phyloP scores from a whole-genome alignment of 2,113 vertebrate genomes.

The Macheiramphus alcinus region DNA sequence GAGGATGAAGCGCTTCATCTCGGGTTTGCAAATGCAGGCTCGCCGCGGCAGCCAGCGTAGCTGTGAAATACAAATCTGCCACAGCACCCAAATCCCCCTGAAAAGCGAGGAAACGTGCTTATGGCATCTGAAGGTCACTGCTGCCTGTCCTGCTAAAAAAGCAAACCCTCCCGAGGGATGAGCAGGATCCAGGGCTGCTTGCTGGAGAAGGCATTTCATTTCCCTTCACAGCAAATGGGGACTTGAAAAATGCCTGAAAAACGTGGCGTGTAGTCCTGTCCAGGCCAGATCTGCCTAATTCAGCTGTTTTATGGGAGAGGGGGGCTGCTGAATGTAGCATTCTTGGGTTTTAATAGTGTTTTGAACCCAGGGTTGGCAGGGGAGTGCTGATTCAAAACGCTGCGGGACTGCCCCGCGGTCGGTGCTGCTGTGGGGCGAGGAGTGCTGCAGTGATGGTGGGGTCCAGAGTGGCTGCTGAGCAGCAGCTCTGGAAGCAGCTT shows the following conservation, averaged over 20 bases:
- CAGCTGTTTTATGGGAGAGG: background rate
- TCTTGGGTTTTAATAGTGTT: background rate
- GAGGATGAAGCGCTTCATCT: conserved; percentile 46
- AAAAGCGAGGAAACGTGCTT: background rate
- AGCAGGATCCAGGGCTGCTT: background rate
- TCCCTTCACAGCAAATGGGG: background rate
- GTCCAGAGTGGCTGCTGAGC: background rate
- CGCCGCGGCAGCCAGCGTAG: background rate
- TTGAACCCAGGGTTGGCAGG: background rate
- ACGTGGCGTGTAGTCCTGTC: rapidly evolving
- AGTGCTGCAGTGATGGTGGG: background rate
- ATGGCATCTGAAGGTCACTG: conserved; percentile 22
- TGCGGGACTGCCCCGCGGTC: rapidly evolving
- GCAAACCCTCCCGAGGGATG: background rate
- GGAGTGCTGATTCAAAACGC: rapidly evolving
- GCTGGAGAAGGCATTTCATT: background rate
- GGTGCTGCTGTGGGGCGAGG: background rate
- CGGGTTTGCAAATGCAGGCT: conserved; percentile 27
- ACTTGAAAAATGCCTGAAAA: background rate
- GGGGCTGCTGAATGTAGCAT: background rate
- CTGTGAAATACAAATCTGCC: conserved; percentile 18
- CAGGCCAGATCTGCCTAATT: background rate
- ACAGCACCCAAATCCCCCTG: conserved; percentile 17
- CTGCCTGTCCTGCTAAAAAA: background rate
- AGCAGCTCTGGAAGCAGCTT: background rate